Conservation (phyloP, 2,113 vertebrate genomes). For the Haemorhous mexicanus region DNA sequence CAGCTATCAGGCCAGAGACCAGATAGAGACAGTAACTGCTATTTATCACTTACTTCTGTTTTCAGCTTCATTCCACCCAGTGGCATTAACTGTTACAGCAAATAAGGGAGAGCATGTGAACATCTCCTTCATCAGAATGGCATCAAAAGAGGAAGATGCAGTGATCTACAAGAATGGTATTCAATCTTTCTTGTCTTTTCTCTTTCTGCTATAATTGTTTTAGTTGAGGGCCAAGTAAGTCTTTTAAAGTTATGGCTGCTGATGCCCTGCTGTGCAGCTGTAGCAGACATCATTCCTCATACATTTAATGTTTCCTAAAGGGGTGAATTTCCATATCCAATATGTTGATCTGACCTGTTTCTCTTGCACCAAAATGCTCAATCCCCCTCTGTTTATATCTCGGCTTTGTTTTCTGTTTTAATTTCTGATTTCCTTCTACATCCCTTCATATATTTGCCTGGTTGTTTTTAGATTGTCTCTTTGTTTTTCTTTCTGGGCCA, state of each 20-base stretch:
- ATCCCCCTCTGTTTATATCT: neutral
- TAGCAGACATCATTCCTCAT: neutral
- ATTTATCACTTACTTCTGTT: neutral
- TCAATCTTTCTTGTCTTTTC: neutral
- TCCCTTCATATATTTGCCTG: neutral
- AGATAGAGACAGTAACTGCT: neutral
- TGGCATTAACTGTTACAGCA: constrained; percentile 82
- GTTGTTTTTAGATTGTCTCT: neutral
- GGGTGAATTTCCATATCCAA: neutral
- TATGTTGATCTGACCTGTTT: neutral
- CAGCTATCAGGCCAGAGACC: neutral
- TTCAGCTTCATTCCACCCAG: constrained; percentile 82
- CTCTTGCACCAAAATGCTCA: neutral
- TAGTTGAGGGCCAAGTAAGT: neutral
- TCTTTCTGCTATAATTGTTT: neutral
- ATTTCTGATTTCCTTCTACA: neutral
- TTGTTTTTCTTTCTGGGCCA: neutral
- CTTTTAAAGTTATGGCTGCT: neutral
- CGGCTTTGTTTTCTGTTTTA: neutral
- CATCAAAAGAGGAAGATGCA: constrained; percentile 79
- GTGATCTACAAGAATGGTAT: constrained; percentile 85
- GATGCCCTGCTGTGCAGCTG: neutral
- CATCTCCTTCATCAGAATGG: constrained; percentile 79
- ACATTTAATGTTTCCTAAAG: neutral
- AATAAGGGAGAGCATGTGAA: constrained; percentile 81